phyloP scores from a whole-genome alignment of 1,140 invertebrate species.

The Pachypeltis micranthus region DNA sequence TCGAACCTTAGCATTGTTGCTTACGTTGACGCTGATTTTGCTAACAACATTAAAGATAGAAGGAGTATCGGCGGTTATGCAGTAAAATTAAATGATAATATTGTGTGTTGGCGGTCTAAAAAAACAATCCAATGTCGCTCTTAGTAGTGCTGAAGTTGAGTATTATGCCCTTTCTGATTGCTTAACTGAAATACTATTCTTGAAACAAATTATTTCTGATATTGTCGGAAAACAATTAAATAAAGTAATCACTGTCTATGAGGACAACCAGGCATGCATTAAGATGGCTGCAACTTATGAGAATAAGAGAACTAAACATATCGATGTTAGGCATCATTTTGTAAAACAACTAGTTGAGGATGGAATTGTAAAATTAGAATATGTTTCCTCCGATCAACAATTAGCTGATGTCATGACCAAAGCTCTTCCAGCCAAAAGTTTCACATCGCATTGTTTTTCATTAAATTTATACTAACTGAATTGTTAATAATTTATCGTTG shows the following conservation, averaged over 20 bases:
- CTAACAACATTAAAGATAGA: neutral
- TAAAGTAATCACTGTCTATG: too few species aligned
- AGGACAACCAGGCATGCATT: too few species aligned
- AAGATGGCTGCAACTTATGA: too few species aligned
- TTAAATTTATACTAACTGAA: too few species aligned
- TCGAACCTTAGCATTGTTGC: neutral
- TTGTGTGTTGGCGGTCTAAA: neutral
- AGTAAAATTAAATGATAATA: neutral
- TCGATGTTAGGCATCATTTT: too few species aligned
- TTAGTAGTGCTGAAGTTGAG: neutral
- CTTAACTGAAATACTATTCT: neutral
- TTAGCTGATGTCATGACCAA: neutral
- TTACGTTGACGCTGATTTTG: neutral
- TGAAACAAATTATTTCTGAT: too few species aligned
- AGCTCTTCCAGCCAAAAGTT: too few species aligned
- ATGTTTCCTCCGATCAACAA: neutral
- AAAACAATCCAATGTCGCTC: neutral
- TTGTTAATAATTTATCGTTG: too few species aligned
- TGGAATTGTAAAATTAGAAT: neutral
- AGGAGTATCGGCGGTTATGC: neutral
- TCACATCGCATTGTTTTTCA: too few species aligned
- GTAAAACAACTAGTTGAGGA: neutral
- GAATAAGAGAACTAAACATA: too few species aligned
- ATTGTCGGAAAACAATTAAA: too few species aligned
- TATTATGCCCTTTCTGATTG: neutral